Evolutionary conservation across 2,113 vertebrate genomes (phyloP).

Genomic region (Phrynocephalus versicolor): DNA sequence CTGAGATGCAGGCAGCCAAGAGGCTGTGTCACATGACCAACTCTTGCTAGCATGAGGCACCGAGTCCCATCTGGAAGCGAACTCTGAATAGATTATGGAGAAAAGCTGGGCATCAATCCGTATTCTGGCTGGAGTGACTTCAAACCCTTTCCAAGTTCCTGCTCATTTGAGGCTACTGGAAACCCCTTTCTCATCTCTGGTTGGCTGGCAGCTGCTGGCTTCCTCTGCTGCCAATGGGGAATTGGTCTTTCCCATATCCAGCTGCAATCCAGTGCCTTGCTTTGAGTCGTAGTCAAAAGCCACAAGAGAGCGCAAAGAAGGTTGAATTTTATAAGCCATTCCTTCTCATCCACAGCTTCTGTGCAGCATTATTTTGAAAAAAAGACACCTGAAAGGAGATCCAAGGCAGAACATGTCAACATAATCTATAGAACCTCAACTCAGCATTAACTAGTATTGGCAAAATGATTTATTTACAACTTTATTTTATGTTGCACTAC

Average conservation of each 20-base stretch:
- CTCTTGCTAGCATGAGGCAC: constrained; percentile 16
- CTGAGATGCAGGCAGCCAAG: not conserved
- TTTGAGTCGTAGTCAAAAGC: not conserved
- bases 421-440: not conserved
- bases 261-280: rapidly evolving
- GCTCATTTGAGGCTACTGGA: not conserved
- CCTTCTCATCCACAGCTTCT: not conserved
- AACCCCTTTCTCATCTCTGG: not conserved
- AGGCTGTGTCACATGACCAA: not conserved
- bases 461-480: no score
- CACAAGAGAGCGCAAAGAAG: not conserved
- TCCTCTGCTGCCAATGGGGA: rapidly evolving
- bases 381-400: not conserved
- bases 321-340: not conserved
- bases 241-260: not conserved
- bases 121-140: constrained; percentile 38
- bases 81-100: rapidly evolving
- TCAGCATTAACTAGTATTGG: not conserved
- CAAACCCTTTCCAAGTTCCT: rapidly evolving
- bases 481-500: not conserved
- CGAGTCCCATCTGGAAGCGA: constrained; percentile 20
- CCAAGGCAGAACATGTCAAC: not conserved
- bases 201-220: not conserved
- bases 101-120: constrained; percentile 13
- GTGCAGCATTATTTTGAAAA: not conserved